These are phyloP conservation scores for Eupelmus urozonus DNA, from an alignment of 2,888 invertebrate genomes.

Conservation along the genomic window DNA sequence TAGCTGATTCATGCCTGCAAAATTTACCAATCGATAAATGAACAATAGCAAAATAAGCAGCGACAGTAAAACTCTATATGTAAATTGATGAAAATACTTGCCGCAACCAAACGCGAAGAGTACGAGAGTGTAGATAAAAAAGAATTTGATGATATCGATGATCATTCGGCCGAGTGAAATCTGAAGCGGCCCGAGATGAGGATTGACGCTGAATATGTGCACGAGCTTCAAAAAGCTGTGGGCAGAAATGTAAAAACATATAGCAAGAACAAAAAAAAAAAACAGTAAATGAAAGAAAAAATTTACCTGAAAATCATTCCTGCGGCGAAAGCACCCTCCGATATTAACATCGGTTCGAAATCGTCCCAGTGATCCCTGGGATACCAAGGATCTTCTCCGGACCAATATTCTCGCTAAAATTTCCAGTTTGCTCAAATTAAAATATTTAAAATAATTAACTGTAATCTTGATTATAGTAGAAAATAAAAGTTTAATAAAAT, in stretches of 20 bases:
- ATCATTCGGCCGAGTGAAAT: slow-evolving; percentile 97
- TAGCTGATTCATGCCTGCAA: slow-evolving; percentile 89
- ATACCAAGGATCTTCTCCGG: slow-evolving; percentile 88
- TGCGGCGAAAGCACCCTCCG: slow-evolving; percentile 96
- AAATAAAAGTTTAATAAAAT: slow-evolving; percentile 57
- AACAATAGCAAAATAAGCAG: too few relatives aligned
- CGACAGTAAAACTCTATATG: background rate
- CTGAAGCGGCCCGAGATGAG: slow-evolving; percentile 95
- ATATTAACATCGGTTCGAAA: slow-evolving; percentile 95
- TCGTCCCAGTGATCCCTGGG: slow-evolving; percentile 95
- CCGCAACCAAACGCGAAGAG: slow-evolving; percentile 98
- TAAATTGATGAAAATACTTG: slow-evolving; percentile 75
- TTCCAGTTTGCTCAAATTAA: background rate
- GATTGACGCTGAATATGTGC: slow-evolving; percentile 97
- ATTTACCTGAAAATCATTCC: slow-evolving; percentile 93
- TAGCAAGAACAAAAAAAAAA: background rate
- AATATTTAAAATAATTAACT: background rate
- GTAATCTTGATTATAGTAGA: background rate
- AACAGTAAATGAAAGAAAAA: background rate
- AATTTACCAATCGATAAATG: background rate
- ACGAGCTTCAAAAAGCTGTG: slow-evolving; percentile 94
- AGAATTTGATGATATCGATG: slow-evolving; percentile 96
- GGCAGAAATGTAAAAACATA: too few relatives aligned
- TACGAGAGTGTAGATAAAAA: slow-evolving; percentile 95
- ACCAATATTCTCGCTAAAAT: slow-evolving; percentile 83